Conservation (phyloP, 2,888 invertebrate species). For the Drosophila cognata region DNA sequence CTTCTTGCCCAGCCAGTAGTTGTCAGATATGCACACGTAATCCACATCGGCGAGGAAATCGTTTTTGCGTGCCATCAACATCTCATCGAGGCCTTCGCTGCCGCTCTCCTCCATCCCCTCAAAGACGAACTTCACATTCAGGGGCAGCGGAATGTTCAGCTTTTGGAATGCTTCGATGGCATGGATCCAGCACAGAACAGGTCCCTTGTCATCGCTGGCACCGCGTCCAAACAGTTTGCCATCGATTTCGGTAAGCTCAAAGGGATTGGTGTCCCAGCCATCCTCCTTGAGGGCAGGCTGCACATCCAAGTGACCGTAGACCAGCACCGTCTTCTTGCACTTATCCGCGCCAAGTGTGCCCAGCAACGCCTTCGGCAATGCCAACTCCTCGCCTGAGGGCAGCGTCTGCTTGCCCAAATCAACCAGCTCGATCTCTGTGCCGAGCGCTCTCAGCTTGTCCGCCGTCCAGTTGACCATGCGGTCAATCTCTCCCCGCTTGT, state of each 20-base stretch:
- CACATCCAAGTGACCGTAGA: constrained; percentile 99
- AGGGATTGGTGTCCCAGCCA: constrained; percentile 98
- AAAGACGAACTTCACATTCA: constrained; percentile 94
- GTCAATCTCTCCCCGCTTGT: constrained; percentile 91
- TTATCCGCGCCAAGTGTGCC: constrained; percentile 92
- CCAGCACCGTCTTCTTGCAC: constrained; percentile 95
- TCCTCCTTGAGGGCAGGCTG: constrained; percentile 97
- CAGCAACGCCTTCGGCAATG: constrained; percentile 94
- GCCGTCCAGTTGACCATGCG: constrained; percentile 94
- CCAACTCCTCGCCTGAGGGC: constrained; percentile 89
- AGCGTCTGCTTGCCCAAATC: constrained; percentile 92
- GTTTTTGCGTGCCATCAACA: constrained; percentile 88
- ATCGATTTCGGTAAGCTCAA: constrained; percentile 93
- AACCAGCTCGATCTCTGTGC: constrained; percentile 89
- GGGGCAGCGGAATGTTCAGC: constrained; percentile 88
- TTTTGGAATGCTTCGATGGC: constrained; percentile 95
- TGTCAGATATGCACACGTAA: constrained; percentile 98
- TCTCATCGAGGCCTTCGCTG: constrained; percentile 96
- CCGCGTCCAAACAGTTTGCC: constrained; percentile 96
- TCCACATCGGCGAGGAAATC: constrained; percentile 94
- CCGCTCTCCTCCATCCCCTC: constrained; percentile 99
- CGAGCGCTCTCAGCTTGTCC: constrained; percentile 89
- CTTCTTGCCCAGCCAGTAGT: constrained; percentile 98
- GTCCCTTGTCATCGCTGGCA: constrained; percentile 96
- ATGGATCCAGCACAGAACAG: constrained; percentile 98